Conservation (phyloP, 2,888 invertebrate species). For the Apeira syringaria region DNA sequence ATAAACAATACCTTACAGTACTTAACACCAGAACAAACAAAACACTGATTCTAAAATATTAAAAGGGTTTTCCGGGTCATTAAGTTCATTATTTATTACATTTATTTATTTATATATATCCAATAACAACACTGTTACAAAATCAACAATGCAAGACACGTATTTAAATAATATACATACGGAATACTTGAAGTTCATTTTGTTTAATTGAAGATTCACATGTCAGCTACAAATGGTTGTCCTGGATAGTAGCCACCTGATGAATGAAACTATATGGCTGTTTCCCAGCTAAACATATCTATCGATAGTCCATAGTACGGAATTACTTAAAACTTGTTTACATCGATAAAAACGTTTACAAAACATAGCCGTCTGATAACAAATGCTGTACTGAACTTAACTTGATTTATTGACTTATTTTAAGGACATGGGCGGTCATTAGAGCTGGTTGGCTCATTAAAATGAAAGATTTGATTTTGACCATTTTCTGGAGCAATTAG, state of each 20-base stretch:
- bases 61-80: no score
- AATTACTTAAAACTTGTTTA: slow-evolving; percentile 73
- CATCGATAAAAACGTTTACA: slow-evolving; percentile 65
- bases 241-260: slow-evolving; percentile 55
- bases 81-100: no score
- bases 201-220: slow-evolving; percentile 37
- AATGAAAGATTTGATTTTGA: slow-evolving; percentile 11
- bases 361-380: slow-evolving; percentile 56
- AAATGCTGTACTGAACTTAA: slow-evolving; percentile 10
- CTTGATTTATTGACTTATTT: slow-evolving; percentile 19
- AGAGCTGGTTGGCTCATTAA: slow-evolving; percentile 14
- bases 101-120: no score
- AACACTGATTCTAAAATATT: background rate
- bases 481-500: slow-evolving; percentile 1
- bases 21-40: background rate
- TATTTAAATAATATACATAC: slow-evolving; percentile 48
- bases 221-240: slow-evolving; percentile 52
- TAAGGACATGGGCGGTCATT: slow-evolving; percentile 9
- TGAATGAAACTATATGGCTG: slow-evolving; percentile 53
- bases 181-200: slow-evolving; percentile 55
- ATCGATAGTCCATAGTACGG: slow-evolving; percentile 63
- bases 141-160: background rate
- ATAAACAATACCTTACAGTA: background rate
- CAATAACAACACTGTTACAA: no score
- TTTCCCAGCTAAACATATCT: slow-evolving; percentile 62